These are phyloP conservation scores for Coregonus ussuriensis DNA, from an alignment of 2,797 vertebrate genomes.

Conservation along the genomic window DNA sequence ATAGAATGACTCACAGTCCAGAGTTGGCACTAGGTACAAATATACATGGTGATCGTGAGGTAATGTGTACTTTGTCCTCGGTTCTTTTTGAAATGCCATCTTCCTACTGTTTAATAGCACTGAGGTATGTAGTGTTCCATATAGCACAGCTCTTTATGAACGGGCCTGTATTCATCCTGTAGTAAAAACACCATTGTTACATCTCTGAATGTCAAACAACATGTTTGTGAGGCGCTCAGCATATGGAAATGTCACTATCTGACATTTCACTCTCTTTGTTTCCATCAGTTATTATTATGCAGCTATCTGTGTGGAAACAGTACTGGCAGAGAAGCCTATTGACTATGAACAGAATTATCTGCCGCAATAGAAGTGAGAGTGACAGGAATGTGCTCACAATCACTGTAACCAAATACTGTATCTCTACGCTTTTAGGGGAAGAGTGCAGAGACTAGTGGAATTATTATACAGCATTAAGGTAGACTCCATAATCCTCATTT, in stretches of 20 bases:
- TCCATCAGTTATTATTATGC: neutral
- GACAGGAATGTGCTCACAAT: neutral
- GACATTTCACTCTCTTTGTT: slow-evolving; percentile 5
- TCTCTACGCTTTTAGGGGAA: no score
- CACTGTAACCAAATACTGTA: neutral
- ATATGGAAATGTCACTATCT: slow-evolving; percentile 29
- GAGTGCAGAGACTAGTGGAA: neutral
- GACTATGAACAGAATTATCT: neutral
- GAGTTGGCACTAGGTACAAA: neutral
- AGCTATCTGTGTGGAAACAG: neutral
- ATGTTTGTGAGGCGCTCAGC: neutral
- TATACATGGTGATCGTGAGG: neutral
- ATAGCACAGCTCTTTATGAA: neutral
- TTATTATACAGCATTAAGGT: neutral
- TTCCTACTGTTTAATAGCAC: neutral
- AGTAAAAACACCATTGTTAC: neutral
- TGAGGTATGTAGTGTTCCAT: neutral
- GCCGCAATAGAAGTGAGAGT: neutral
- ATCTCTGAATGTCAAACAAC: slow-evolving; percentile 23
- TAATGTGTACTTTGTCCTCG: neutral
- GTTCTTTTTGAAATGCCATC: neutral
- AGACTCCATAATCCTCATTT: neutral
- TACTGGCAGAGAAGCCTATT: neutral
- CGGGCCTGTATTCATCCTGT: neutral
- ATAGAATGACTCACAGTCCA: neutral